Percentiles rank a stretch among this genome's conserved stretches.
Evolutionary conservation across 2,113 vertebrate genomes (phyloP).

Genomic region (Caracal caracal): DNA sequence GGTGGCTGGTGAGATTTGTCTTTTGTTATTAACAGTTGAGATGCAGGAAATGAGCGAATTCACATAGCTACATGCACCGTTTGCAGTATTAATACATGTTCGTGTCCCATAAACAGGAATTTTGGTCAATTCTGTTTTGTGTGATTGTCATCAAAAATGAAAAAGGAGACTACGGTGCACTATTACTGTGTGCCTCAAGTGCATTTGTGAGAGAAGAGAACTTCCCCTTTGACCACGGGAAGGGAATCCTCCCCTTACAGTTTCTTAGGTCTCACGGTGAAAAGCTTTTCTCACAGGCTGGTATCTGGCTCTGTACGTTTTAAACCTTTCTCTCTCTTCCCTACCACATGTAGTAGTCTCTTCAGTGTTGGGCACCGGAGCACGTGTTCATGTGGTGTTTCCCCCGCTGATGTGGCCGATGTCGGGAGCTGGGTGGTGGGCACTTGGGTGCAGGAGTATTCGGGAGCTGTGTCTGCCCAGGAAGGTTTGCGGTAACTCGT

Average conservation of each 20-base stretch:
- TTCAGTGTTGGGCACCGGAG: not conserved
- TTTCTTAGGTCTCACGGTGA: not conserved
- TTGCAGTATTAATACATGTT: not conserved
- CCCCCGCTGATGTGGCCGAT: not conserved
- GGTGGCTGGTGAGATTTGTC: not conserved
- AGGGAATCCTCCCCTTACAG: not conserved
- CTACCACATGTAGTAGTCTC: too few relatives aligned
- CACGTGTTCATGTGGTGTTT: rapidly evolving
- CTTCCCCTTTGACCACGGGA: not conserved
- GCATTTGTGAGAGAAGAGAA: constrained; percentile 10
- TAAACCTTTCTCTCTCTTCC: not conserved
- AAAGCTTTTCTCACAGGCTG: not conserved
- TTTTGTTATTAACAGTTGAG: not conserved
- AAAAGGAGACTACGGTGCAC: not conserved
- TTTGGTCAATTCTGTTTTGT: not conserved
- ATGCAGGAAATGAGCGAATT: not conserved
- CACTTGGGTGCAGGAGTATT: not conserved
- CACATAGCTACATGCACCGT: not conserved
- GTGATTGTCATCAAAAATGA: not conserved
- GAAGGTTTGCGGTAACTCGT: not conserved
- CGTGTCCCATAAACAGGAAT: not conserved
- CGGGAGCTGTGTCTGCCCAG: not conserved
- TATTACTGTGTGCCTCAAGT: too few relatives aligned
- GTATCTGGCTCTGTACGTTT: not conserved
- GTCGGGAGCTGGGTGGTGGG: not conserved